phyloP scores from a whole-genome alignment of 2,888 invertebrate genomes.

The Eupithecia pulchellata region DNA sequence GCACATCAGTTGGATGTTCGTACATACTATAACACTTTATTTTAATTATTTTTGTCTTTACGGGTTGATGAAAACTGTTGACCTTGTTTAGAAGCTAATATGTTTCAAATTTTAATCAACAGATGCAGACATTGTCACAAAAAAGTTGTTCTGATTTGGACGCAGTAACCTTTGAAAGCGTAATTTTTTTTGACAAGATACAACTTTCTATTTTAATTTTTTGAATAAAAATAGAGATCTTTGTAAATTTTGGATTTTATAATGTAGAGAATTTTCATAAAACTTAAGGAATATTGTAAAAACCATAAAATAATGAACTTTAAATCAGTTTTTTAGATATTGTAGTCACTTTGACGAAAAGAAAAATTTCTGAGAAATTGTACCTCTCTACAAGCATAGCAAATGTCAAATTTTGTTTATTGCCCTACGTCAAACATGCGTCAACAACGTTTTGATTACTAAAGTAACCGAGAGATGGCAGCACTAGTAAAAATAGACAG shows the following conservation, averaged over 20 bases:
- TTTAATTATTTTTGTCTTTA: constrained; percentile 81
- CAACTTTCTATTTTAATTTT: constrained; percentile 34
- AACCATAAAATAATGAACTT: background rate
- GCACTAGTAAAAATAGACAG: constrained; percentile 47
- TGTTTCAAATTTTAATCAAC: constrained; percentile 86
- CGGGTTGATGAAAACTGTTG: constrained; percentile 85
- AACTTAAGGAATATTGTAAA: background rate
- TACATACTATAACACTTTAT: constrained; percentile 72
- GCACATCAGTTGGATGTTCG: constrained; percentile 66
- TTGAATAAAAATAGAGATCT: background rate
- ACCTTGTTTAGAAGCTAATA: constrained; percentile 86
- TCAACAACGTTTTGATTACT: constrained; percentile 22
- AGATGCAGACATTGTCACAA: constrained; percentile 85
- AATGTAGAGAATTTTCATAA: background rate
- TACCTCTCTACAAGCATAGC: constrained; percentile 63
- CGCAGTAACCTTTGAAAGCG: constrained; percentile 63
- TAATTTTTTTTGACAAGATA: constrained; percentile 36
- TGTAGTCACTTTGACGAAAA: background rate
- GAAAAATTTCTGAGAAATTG: background rate
- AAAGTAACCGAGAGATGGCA: constrained; percentile 67
- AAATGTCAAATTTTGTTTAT: constrained; percentile 53
- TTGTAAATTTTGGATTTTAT: background rate
- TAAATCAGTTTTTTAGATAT: background rate
- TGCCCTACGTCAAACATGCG: constrained; percentile 21
- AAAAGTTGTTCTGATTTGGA: constrained; percentile 71